Conservation (phyloP, 2,888 invertebrate genomes). For the Cephus pygmeus region DNA sequence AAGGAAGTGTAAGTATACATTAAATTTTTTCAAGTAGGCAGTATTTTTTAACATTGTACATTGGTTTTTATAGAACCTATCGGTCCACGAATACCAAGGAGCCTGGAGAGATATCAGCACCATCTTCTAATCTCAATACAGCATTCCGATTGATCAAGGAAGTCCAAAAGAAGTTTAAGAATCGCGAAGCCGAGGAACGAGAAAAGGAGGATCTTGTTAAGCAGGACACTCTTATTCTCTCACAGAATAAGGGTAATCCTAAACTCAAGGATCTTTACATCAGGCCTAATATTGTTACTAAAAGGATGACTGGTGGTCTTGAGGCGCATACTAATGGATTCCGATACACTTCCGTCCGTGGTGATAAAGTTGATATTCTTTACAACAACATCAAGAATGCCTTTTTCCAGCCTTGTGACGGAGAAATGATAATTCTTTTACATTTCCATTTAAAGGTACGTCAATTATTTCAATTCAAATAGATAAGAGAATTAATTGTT, state of each 20-base stretch:
- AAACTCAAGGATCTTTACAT: constrained; percentile 98
- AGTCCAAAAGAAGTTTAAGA: constrained; percentile 98
- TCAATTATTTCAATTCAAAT: background rate
- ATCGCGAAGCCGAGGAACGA: constrained; percentile 96
- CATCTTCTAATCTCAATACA: constrained; percentile 94
- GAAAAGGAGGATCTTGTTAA: constrained; percentile 99
- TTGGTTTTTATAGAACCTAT: constrained; percentile 78
- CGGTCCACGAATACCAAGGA: constrained; percentile 97
- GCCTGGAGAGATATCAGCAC: constrained; percentile 93
- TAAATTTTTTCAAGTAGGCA: background rate
- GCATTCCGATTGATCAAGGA: constrained; percentile 98
- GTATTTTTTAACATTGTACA: background rate
- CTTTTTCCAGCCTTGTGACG: constrained; percentile 99
- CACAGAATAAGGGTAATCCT: constrained; percentile 96
- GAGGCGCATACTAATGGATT: constrained; percentile 98
- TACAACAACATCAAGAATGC: constrained; percentile 99
- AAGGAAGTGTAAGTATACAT: constrained; percentile 89
- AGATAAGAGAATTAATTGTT: background rate
- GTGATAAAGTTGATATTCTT: constrained; percentile 98
- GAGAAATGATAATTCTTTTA: constrained; percentile 98
- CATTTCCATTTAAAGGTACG: constrained; percentile 96
- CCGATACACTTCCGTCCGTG: constrained; percentile 97
- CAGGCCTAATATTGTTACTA: constrained; percentile 98
- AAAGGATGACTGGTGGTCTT: constrained; percentile 87
- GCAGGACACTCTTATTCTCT: constrained; percentile 94